Percentiles rank a stretch among this genome's conserved stretches.
Conservation (phyloP, 2,888 invertebrate genomes). For the Microctonus brassicae region DNA sequence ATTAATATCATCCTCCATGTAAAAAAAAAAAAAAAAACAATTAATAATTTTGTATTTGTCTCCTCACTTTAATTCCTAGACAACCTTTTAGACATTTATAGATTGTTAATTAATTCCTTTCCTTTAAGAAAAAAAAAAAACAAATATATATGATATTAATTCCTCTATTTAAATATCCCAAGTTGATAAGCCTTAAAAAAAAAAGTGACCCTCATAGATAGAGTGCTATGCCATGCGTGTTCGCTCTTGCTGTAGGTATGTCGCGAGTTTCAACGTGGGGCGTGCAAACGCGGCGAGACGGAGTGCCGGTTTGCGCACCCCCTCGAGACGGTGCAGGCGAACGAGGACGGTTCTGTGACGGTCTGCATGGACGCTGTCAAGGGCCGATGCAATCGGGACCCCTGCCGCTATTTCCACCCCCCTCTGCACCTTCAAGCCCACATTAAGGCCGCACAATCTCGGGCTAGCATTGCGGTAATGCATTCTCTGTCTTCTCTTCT, state of each 20-base stretch:
- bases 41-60: background rate
- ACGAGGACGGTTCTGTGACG: constrained; percentile 98
- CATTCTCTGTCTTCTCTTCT: constrained; percentile 67
- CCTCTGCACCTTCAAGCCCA: constrained; percentile 99
- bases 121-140: background rate
- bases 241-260: constrained; percentile 85
- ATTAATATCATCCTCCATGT: background rate
- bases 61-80: background rate
- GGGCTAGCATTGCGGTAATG: constrained; percentile 73
- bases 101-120: constrained; percentile 4
- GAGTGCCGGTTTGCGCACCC: constrained; percentile 99
- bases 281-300: constrained; percentile 96
- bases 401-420: constrained; percentile 99
- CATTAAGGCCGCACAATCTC: constrained; percentile 98
- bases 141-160: background rate
- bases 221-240: constrained; percentile 71
- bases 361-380: constrained; percentile 99
- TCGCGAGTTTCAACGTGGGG: constrained; percentile 99
- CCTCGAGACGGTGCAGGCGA: constrained; percentile 95
- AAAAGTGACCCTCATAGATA: constrained; percentile 64
- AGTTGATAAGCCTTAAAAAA: constrained; percentile 23
- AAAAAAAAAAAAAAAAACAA: background rate
- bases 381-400: constrained; percentile 98
- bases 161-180: constrained; percentile 9
- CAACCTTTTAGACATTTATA: background rate